Evolutionary conservation across 2,113 vertebrate genomes (phyloP), one percentile per base, ranked within the genome.

Genomic region (Corvus moneduloides): DNA sequence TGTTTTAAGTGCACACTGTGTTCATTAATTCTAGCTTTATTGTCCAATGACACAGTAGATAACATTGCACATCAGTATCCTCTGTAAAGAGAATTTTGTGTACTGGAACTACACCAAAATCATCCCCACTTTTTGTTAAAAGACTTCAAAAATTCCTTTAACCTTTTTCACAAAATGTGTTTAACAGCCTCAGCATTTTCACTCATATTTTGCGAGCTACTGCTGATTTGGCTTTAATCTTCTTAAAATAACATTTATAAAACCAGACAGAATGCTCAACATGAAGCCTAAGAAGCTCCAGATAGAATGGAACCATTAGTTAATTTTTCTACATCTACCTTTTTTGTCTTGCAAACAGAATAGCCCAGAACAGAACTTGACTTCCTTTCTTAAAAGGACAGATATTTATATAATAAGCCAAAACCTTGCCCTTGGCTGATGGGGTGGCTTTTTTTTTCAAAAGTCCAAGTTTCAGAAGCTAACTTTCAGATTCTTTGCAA

Each of bases 401-500:
- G 16, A 8, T 49, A 79, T 22, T 37, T 81, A 44, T 58, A 44
- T 63, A 44, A 85, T 54, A 64, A 64, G 3, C 1, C 10, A 35
- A 82, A 89, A 39, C 9, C 69, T 82, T 87, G 16, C 13, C 4
- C 35, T 32, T 59, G 17, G 5, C 22, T 74, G 27, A 59, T 11
- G 21, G 6, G 3, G 2, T 51, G 8, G 1, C 2, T 39, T 55
- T 39, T 54, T 59, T 49, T 49, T 22, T 2, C 35, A 1, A 17
- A 55, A 73, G 8, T 26, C 32, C 32, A 56, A 27, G 8, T 28
- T 85, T 76, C 41, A 33, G 41, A 67, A 92, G 18, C 4, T 49
- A 44, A 33, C 14, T 56, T 85, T 69, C 41, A 75, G 76, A 43
- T 87, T 30, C 3, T 81, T 84, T n/a, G 16, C 3, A 62, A 55